Base-by-base conservation (phyloP, 2,113 vertebrate species). In the Notarius quadriscutis region DNA sequence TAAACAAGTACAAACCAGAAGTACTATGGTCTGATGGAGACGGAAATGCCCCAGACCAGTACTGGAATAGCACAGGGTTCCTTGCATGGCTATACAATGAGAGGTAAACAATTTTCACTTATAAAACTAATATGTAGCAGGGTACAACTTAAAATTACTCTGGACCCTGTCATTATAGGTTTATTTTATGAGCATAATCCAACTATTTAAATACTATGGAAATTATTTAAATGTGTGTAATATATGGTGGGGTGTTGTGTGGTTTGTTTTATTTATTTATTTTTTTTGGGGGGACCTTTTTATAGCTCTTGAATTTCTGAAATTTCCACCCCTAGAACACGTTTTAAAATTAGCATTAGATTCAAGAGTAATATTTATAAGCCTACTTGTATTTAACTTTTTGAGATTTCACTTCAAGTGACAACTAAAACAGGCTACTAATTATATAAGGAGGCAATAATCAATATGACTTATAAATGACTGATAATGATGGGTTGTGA, bases 21-120 rank as follows among this genome's bases (percentile, higher is more conserved):
- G 63, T 99, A 63, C 92, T 99, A 85, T 99, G 98, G 98, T 96
- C 97, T 0, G 98, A 99, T 84, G 98, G 98, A 0, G 93, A 97
- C 34, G 98, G 96, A n/a, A 25, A 95, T 2, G 98, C 97, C 0
- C 97, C 98, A 0, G 95, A 96, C 69, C 60, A 57, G 48, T 99
- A 99, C 92, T 99, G 98, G 98, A 99, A 99, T 91, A 99, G 97
- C 93, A 99, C 98, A 0, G 96, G 93, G 2, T 99, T 99, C 92
- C 91, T 99, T 60, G 97, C 98, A 69, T 99, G 98, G 98, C 95
- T 99, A 11, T 99, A 99, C 84, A 99, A 99, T 58, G 96, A 99
- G 51, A 99, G 98, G 98, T 97, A 91, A n/a, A 75, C 20, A 7
- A 63, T 63, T 30, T 60, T 62, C 48, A 12, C 27, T 65, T 69